Conservation (phyloP, 2,113 vertebrate genomes). For the Scolopax mira region DNA sequence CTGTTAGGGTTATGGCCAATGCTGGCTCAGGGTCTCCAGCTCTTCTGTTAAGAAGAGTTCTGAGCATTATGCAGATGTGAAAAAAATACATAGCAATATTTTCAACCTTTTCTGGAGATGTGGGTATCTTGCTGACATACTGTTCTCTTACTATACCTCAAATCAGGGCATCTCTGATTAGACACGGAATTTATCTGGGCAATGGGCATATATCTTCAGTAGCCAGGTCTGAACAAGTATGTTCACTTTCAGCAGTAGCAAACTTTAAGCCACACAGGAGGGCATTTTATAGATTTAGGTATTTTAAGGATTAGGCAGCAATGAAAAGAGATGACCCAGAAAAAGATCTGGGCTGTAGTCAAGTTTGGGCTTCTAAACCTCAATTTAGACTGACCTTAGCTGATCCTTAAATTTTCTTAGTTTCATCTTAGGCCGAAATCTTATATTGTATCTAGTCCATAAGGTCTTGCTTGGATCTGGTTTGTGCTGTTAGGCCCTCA, state of each 20-base stretch:
- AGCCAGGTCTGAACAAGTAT: neutral
- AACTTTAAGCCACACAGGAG: neutral
- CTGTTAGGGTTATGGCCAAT: neutral
- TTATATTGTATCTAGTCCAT: neutral
- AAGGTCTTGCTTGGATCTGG: neutral
- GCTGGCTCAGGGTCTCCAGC: neutral
- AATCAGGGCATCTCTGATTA: neutral
- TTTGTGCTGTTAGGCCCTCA: neutral
- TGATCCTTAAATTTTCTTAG: neutral
- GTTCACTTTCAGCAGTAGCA: neutral
- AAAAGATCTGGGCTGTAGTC: neutral
- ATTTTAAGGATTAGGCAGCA: neutral
- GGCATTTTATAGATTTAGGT: neutral
- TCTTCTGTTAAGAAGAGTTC: neutral
- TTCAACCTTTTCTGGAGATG: neutral
- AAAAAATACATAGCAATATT: neutral
- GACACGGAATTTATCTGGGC: neutral
- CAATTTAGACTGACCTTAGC: neutral
- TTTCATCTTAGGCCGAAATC: neutral
- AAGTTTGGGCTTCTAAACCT: constrained; percentile 2
- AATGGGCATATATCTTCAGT: neutral
- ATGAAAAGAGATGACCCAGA: neutral
- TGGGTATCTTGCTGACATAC: neutral
- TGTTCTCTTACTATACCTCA: too few species aligned
- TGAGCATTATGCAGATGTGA: neutral